phyloP scores from a whole-genome alignment of 2,888 invertebrate species.

The Tenodera sinensis region DNA sequence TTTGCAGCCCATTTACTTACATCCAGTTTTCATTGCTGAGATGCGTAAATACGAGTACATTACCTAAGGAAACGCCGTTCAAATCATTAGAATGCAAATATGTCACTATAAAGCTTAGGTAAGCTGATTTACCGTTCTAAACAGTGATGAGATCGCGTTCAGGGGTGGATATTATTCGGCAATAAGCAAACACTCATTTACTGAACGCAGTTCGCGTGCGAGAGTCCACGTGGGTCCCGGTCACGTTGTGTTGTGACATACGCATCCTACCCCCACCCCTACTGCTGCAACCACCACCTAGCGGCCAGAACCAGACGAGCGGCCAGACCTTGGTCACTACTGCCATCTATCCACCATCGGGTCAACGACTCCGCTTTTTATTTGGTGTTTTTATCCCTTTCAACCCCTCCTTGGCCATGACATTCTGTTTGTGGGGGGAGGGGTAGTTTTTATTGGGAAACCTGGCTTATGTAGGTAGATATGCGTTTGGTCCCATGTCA shows the following conservation, averaged over 20 bases:
- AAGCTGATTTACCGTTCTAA: too few species aligned
- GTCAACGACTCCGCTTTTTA: neutral
- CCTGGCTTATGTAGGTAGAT: neutral
- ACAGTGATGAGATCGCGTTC: too few species aligned
- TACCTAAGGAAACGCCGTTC: neutral
- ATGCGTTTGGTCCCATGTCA: neutral
- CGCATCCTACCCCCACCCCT: neutral
- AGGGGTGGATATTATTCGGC: too few species aligned
- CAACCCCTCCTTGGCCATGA: neutral
- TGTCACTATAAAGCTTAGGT: too few species aligned
- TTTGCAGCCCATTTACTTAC: too few species aligned
- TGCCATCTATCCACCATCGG: neutral
- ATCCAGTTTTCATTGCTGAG: too few species aligned
- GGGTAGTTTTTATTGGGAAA: neutral
- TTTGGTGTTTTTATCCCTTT: neutral
- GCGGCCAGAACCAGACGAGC: neutral
- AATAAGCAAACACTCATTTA: too few species aligned
- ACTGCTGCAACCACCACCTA: neutral
- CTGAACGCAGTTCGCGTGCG: neutral
- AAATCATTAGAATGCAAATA: neutral
- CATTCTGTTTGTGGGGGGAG: neutral
- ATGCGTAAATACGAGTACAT: too few species aligned
- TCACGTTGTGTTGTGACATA: neutral
- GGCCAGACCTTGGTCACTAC: neutral
- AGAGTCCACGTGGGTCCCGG: neutral